Evolutionary conservation across 1,140 invertebrate genomes (phyloP).

Genomic region (Leptopilina boulardi): DNA sequence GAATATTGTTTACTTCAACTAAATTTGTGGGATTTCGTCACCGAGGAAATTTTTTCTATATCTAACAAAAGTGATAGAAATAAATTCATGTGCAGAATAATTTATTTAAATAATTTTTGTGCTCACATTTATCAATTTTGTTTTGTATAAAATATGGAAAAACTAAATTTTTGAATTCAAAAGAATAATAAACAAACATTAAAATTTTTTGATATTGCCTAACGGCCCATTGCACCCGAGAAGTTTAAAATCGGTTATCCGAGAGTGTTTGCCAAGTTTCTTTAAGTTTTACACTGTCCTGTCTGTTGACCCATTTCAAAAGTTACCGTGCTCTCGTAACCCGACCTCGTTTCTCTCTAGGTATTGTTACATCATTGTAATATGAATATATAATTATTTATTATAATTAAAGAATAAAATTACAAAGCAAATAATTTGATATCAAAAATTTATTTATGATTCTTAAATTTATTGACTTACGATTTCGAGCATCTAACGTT

Average conservation of each 20-base stretch:
- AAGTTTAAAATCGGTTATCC: conserved; percentile 31
- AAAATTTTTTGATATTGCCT: conserved; percentile 1
- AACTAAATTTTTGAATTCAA: background rate
- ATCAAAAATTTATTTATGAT: no score
- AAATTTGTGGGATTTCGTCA: conserved; percentile 42
- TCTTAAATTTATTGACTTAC: conserved; percentile 67
- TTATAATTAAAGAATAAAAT: background rate
- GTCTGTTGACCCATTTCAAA: background rate
- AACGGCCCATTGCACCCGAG: conserved; percentile 17
- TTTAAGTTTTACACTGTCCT: conserved; percentile 25
- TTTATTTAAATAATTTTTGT: no score
- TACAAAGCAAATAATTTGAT: no score
- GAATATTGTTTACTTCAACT: conserved; percentile 43
- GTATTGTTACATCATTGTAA: background rate
- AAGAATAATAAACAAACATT: conserved; percentile 3
- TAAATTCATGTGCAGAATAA: background rate
- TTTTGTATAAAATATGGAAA: background rate
- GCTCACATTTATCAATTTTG: background rate
- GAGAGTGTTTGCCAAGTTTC: conserved; percentile 30
- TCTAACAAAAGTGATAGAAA: background rate
- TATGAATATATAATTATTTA: background rate
- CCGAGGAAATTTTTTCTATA: background rate
- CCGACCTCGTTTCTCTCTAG: background rate
- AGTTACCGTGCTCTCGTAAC: conserved; percentile 15
- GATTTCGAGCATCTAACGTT: conserved; percentile 69